Evolutionary conservation across 2,797 vertebrate genomes (phyloP), one percentile per base, ranked within the genome.

Genomic region (Gallinago stenura): DNA sequence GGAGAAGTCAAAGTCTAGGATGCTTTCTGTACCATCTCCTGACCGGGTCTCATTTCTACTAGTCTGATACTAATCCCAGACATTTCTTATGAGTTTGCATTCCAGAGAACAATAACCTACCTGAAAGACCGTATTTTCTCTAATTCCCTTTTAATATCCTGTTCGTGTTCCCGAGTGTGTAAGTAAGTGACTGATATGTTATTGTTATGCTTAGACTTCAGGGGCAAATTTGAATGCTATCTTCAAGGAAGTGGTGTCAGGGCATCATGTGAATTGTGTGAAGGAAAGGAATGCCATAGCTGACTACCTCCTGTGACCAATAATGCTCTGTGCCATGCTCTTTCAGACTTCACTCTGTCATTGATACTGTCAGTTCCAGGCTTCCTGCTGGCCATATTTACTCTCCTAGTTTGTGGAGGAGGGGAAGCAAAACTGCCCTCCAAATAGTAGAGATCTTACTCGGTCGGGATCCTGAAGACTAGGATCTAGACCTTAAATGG

Each of bases 71-170:
- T 87, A 78, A 71, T 82, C 71, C 75, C 83, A 76, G 64, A 77
- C 69, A 79, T 94, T 79, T 93, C 79, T 89, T 90, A 86, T 5
- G 51, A 93, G 46, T 87, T 81, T 89, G 19, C 79, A 89, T 94
- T 96, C 83, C 87, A 71, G 88, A 93, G 87, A 93, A 71, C 46
- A 95, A 82, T 94, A 90, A 93, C 61, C 22, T 89, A 89, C 53
- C 79, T 93, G 87, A 91, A 95, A 81, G 72, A 72, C 61, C 41
- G 35, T 58, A 48, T 91, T 95, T 95, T 86, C 91, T 69, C 72
- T 94, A 95, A 81, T 91, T 93, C 84, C n/a, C 50, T 88, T 95
- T 94, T 90, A 93, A 95, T 93, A 95, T 89, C 91, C 94, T 88
- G 66, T 83, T 83, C 30, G 1, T 94, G 85, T 88, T 92, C 33